Evolutionary conservation across 1,140 invertebrate genomes (phyloP).

Genomic region (Aphidius ervi): DNA sequence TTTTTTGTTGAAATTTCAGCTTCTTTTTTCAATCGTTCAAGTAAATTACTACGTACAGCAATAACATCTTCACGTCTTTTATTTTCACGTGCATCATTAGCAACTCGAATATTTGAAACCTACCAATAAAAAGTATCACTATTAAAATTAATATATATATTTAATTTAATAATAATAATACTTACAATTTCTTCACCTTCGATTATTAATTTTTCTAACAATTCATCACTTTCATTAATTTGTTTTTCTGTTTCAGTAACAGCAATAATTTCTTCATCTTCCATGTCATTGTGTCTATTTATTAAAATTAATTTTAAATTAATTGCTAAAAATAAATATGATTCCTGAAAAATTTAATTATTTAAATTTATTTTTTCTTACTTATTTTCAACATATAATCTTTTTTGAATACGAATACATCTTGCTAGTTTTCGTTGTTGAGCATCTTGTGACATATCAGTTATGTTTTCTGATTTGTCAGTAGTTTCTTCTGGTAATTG

Average conservation of each 20-base stretch:
- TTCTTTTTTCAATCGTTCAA: conserved; percentile 66
- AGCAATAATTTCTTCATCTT: conserved; percentile 36
- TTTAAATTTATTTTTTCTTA: conserved; percentile 32
- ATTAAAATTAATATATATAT: background rate
- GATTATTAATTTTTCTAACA: conserved; percentile 58
- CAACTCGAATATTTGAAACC: conserved; percentile 65
- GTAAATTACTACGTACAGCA: conserved; percentile 48
- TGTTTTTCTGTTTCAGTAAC: conserved; percentile 57
- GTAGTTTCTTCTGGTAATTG: background rate
- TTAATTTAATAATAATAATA: background rate
- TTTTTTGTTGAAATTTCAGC: conserved; percentile 59
- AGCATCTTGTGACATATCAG: conserved; percentile 55
- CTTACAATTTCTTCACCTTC: conserved; percentile 68
- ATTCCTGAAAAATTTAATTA: background rate
- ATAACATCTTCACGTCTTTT: conserved; percentile 53
- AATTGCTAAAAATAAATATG: background rate
- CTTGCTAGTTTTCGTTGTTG: conserved; percentile 62
- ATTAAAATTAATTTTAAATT: conserved; percentile 6
- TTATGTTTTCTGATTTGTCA: conserved; percentile 47
- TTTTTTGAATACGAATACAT: conserved; percentile 58
- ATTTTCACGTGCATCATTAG: conserved; percentile 68
- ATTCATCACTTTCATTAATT: conserved; percentile 55
- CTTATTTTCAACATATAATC: conserved; percentile 57
- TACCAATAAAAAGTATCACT: conserved; percentile 23
- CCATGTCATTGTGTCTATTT: conserved; percentile 27